These are phyloP conservation scores for Rhipidura dahli DNA, from an alignment of 2,113 vertebrate species.

Conservation along the genomic window DNA sequence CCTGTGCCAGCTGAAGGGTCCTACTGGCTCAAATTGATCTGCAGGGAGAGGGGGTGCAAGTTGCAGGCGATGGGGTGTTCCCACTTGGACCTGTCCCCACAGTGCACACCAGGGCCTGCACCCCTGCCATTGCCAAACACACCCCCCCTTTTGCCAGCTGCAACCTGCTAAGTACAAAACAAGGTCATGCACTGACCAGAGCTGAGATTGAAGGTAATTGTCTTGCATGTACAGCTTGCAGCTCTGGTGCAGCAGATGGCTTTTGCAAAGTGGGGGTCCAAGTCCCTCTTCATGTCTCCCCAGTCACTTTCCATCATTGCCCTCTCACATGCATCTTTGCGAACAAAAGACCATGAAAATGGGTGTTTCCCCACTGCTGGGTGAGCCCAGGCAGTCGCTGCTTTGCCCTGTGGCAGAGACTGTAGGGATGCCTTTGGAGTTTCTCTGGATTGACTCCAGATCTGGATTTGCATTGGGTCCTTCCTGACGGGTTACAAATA, in stretches of 20 bases:
- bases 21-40: fast-evolving
- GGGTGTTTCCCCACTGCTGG: background rate
- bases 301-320: fast-evolving
- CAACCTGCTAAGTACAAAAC: background rate
- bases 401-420: background rate
- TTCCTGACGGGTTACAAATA: conserved; percentile 14
- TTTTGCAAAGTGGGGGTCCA: background rate
- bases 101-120: fast-evolving
- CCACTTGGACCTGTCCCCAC: background rate
- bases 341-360: background rate
- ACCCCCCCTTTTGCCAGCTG: background rate
- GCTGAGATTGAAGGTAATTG: background rate
- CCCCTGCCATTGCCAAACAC: background rate
- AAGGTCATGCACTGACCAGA: background rate
- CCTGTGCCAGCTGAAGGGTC: background rate
- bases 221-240: background rate
- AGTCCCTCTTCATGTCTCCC: background rate
- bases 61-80: fast-evolving
- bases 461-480: conserved; percentile 20
- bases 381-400: fast-evolving
- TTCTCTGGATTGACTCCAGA: conserved; percentile 29
- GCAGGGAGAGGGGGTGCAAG: background rate
- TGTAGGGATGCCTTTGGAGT: background rate
- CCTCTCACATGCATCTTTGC: fast-evolving
- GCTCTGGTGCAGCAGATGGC: background rate